Base-by-base conservation (phyloP, 2,113 vertebrate genomes). In the Cinclus cinclus region DNA sequence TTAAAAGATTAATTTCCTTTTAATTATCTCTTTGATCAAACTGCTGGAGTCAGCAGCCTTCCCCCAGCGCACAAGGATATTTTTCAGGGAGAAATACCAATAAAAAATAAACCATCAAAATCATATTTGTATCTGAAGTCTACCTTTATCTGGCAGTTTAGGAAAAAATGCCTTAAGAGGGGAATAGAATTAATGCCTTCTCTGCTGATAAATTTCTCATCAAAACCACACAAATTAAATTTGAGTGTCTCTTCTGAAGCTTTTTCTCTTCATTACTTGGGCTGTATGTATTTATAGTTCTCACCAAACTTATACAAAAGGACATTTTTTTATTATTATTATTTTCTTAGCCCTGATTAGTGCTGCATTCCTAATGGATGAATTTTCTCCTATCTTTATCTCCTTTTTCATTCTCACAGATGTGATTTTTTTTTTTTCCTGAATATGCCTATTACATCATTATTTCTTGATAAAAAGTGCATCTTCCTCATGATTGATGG, bases 151-250 rank as follows among this genome's bases (percentile, higher is more conserved):
- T 77, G 83, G 31, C 56, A 82, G 60, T 46, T 81, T 88, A 46
- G 53, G 87, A 93, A 84, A 63, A 84, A 91, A 82, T 74, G 37
- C 22, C 27, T 92, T 78, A 86, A 33, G 33, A 82, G 78, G 55
- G 70, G 42, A 68, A 83, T 53, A 28, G 59, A 52, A 78, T 92
- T 60, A 76, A 80, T 94, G 55, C 50, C 47, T 91, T 60, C 59
- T 87, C 68, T 81, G 44, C 75, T 94, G 81, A 56, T 77, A 75
- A 87, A 83, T 90, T 93, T 87, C 70, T 81, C 47, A 92, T 76
- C 82, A 78, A 91, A 92, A 59, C 42, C 44, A 22, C 82, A 58
- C 50, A 83, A 91, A 97, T 90, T 67, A 84, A 95, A 91, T 92
- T 52, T 44, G 31, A 47, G 46, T 83, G 13, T 69, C 33, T 70